Evolutionary conservation across 2,113 vertebrate species (phyloP).

Genomic region (Limanda limanda): DNA sequence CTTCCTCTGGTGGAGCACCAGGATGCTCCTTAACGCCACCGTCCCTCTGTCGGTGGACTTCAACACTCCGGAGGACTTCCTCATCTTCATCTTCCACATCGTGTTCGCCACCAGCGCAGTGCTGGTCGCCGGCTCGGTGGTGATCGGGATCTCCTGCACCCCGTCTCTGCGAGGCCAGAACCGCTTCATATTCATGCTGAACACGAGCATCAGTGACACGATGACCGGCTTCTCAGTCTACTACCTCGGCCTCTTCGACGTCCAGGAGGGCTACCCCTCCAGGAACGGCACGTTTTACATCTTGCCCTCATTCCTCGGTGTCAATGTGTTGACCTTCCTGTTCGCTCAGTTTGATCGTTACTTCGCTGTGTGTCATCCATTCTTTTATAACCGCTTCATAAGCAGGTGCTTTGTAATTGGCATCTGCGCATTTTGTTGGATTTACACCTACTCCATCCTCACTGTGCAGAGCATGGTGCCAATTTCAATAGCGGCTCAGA

Average conservation of each 20-base stretch:
- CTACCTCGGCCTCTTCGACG: conserved; percentile 85
- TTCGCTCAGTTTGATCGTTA: conserved; percentile 85
- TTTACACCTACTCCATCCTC: conserved; percentile 79
- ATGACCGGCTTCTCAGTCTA: conserved; percentile 82
- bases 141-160: conserved; percentile 72
- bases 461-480: conserved; percentile 78
- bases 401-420: conserved; percentile 62
- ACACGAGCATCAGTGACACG: conserved; percentile 85
- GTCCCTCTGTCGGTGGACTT: conserved; percentile 79
- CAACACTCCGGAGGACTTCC: conserved; percentile 64
- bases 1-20: conserved; percentile 29
- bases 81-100: conserved; percentile 81
- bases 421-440: conserved; percentile 78
- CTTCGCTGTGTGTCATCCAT: conserved; percentile 80
- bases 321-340: conserved; percentile 83
- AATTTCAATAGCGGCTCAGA: conserved; percentile 75
- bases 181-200: conserved; percentile 85
- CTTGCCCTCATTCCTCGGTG: conserved; percentile 81
- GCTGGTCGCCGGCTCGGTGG: conserved; percentile 79
- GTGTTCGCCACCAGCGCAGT: conserved; percentile 77
- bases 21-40: conserved; percentile 71
- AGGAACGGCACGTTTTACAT: conserved; percentile 81
- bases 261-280: conserved; percentile 83
- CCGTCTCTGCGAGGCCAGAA: conserved; percentile 78
- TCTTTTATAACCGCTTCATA: conserved; percentile 80